phyloP scores from a whole-genome alignment of 1,140 invertebrate genomes.

The Caenorhabditis inopinata region DNA sequence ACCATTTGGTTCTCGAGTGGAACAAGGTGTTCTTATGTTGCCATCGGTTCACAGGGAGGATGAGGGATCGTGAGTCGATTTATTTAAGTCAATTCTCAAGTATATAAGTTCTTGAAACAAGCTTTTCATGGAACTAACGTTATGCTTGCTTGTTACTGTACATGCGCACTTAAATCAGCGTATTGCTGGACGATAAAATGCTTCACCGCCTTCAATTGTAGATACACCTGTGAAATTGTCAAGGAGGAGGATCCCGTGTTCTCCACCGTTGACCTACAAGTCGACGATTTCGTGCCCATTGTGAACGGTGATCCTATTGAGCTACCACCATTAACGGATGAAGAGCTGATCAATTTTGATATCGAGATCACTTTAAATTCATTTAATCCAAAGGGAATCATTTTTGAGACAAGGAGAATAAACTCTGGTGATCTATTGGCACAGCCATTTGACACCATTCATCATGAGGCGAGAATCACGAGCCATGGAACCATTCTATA shows the following conservation, averaged over 20 bases:
- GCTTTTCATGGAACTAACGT: too few relatives aligned
- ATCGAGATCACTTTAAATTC: constrained; percentile 57
- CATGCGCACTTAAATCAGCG: too few relatives aligned
- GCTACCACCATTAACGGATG: constrained; percentile 50
- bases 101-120: too few relatives aligned
- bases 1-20: not conserved
- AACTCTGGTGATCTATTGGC: not conserved
- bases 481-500: constrained; percentile 52
- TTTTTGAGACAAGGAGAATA: not conserved
- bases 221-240: constrained; percentile 36
- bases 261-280: constrained; percentile 22
- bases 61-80: constrained; percentile 41
- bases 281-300: constrained; percentile 55
- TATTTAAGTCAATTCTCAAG: too few relatives aligned
- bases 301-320: constrained; percentile 56
- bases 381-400: constrained; percentile 39
- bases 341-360: constrained; percentile 55
- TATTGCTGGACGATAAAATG: too few relatives aligned
- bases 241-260: constrained; percentile 11
- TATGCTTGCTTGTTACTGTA: too few relatives aligned
- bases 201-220: not conserved
- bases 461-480: constrained; percentile 41
- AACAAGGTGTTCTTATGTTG: constrained; percentile 35
- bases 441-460: not conserved
- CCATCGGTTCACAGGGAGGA: constrained; percentile 29